Conservation (phyloP, 2,888 invertebrate species). For the Microdon myrmicae region DNA sequence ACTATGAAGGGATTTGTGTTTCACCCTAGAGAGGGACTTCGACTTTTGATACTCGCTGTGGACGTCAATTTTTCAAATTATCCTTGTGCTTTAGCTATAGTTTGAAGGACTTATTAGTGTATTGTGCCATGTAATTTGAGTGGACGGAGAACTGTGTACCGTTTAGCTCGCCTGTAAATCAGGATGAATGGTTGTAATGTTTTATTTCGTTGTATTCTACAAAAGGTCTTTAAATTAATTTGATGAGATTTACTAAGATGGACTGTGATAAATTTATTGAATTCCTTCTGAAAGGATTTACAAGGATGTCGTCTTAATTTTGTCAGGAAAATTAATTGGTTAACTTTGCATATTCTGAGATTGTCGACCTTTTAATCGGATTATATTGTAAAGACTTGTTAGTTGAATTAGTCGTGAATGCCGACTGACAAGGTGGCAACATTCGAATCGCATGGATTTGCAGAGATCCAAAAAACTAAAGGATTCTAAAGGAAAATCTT, state of each 20-base stretch:
- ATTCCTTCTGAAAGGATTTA: slow-evolving; percentile 10
- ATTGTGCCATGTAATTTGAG: slow-evolving; percentile 7
- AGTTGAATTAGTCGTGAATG: background rate
- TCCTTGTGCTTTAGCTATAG: slow-evolving; percentile 5
- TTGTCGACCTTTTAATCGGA: slow-evolving; percentile 9
- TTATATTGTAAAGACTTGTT: background rate
- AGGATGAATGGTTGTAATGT: slow-evolving; percentile 6
- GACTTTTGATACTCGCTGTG: slow-evolving; percentile 3
- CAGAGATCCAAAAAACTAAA: too few relatives aligned
- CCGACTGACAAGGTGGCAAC: too few relatives aligned
- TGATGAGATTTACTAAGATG: background rate
- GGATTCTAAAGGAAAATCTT: too few relatives aligned
- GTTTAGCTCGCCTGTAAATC: background rate
- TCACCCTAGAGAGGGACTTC: background rate
- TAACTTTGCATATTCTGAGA: slow-evolving; percentile 5
- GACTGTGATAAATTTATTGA: slow-evolving; percentile 7
- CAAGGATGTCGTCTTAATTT: slow-evolving; percentile 1
- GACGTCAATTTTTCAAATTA: slow-evolving; percentile 31
- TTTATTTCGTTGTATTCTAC: slow-evolving; percentile 1
- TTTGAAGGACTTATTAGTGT: slow-evolving; percentile 29
- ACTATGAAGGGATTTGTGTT: slow-evolving; percentile 24
- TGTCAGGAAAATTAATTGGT: slow-evolving; percentile 13
- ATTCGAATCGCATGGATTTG: too few relatives aligned
- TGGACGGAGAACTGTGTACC: background rate
- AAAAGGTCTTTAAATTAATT: slow-evolving; percentile 8